phyloP scores from a whole-genome alignment of 2,888 invertebrate genomes.

The Drosophila bunnanda region DNA sequence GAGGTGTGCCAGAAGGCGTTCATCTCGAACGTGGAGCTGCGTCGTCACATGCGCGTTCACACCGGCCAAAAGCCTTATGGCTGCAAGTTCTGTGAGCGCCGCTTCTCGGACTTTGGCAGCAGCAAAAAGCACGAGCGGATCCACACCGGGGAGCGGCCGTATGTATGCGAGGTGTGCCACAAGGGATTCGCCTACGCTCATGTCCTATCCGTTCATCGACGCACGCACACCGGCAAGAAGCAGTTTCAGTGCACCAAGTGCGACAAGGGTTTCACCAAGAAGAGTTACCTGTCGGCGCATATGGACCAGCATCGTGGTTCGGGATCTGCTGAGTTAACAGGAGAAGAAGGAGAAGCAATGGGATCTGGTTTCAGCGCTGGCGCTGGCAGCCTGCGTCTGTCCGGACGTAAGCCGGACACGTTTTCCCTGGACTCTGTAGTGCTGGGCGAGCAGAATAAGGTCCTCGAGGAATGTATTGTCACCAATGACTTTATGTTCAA shows the following conservation, averaged over 20 bases:
- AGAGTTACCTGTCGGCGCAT: slow-evolving; percentile 81
- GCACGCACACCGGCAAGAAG: slow-evolving; percentile 84
- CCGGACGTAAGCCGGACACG: slow-evolving; percentile 21
- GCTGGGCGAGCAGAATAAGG: slow-evolving; percentile 57
- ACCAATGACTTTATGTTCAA: slow-evolving; percentile 73
- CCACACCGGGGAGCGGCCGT: slow-evolving; percentile 84
- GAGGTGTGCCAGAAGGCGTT: slow-evolving; percentile 84
- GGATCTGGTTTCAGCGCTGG: not conserved
- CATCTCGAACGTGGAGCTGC: slow-evolving; percentile 83
- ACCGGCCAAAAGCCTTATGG: slow-evolving; percentile 84
- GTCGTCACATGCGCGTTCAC: slow-evolving; percentile 84
- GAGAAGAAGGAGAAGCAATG: not conserved
- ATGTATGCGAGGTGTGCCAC: slow-evolving; percentile 81
- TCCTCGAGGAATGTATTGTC: slow-evolving; percentile 76
- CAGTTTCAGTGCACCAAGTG: slow-evolving; percentile 83
- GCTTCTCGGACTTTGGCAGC: slow-evolving; percentile 85
- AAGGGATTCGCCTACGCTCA: slow-evolving; percentile 84
- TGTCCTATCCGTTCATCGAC: slow-evolving; percentile 82
- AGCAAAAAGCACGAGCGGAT: slow-evolving; percentile 84
- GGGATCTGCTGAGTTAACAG: not conserved
- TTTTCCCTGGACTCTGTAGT: slow-evolving; percentile 29
- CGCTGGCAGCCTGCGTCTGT: not conserved
- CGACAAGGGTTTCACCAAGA: slow-evolving; percentile 84
- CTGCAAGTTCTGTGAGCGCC: slow-evolving; percentile 83
- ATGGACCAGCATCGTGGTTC: slow-evolving; percentile 73